Percentiles rank a stretch among this genome's conserved stretches.
These are phyloP conservation scores for Pygoscelis antarcticus DNA, from an alignment of 2,113 vertebrate genomes.

Conservation along the genomic window DNA sequence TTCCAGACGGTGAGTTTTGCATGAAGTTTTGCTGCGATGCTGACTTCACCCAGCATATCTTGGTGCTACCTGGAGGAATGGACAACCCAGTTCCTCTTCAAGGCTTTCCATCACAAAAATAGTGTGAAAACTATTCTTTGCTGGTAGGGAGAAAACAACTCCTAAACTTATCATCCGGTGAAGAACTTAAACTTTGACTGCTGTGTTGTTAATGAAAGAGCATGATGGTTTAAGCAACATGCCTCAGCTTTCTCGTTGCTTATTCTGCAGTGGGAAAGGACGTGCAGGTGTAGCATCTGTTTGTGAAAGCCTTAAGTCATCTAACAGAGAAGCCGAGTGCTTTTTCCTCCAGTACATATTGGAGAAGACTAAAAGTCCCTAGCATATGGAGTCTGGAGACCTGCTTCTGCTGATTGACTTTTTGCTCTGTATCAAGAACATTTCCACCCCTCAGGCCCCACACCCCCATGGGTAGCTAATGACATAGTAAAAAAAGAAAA, in stretches of 20 bases:
- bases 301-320: background rate
- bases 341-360: background rate
- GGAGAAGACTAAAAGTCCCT: background rate
- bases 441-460: background rate
- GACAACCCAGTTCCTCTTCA: background rate
- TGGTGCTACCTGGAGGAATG: background rate
- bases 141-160: background rate
- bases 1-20: background rate
- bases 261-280: background rate
- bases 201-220: background rate
- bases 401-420: background rate
- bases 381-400: accelerated
- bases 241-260: background rate
- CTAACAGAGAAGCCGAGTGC: background rate
- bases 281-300: background rate
- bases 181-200: background rate
- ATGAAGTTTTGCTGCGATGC: background rate
- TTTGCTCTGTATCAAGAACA: background rate
- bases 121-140: background rate
- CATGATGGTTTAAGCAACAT: background rate
- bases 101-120: background rate
- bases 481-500: background rate
- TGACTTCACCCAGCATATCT: background rate
- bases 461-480: background rate
- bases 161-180: background rate